Percentiles rank a stretch among this genome's conserved stretches.
Evolutionary conservation across 2,888 invertebrate species (phyloP).

Genomic region (Eueremaeus valkanovi): DNA sequence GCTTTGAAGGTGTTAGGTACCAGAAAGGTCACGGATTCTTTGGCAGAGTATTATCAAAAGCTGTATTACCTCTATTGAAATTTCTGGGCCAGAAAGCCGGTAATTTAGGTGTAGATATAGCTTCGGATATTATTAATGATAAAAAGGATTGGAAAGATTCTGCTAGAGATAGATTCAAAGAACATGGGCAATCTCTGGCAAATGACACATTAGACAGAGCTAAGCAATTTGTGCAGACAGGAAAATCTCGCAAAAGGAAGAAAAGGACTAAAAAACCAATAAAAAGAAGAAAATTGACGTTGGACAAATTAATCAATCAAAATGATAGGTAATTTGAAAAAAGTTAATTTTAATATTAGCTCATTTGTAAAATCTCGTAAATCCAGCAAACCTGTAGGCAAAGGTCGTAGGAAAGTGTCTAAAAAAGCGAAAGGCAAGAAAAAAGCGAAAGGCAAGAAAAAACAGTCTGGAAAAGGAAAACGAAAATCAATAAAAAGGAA

Average conservation of each 20-base stretch:
- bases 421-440: no score
- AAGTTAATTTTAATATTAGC: no score
- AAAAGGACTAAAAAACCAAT: neutral
- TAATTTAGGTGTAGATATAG: neutral
- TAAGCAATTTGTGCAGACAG: neutral
- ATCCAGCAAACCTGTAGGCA: no score
- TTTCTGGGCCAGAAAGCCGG: neutral
- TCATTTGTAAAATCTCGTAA: no score
- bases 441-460: no score
- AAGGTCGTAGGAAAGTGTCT: no score
- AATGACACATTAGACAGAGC: neutral
- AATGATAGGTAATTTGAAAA: no score
- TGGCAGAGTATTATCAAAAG: neutral
- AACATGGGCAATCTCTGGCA: neutral
- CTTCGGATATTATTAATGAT: neutral
- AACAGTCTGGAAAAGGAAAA: no score
- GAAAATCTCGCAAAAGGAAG: neutral
- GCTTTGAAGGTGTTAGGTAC: neutral
- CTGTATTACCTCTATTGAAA: neutral
- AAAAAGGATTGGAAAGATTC: neutral
- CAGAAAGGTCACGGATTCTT: constrained; percentile 26
- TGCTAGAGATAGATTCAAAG: neutral
- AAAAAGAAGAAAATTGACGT: no score
- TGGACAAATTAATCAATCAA: no score
- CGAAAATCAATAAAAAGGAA: neutral